These are phyloP conservation scores for Laticauda colubrina DNA, from an alignment of 2,113 vertebrate species.

Conservation along the genomic window DNA sequence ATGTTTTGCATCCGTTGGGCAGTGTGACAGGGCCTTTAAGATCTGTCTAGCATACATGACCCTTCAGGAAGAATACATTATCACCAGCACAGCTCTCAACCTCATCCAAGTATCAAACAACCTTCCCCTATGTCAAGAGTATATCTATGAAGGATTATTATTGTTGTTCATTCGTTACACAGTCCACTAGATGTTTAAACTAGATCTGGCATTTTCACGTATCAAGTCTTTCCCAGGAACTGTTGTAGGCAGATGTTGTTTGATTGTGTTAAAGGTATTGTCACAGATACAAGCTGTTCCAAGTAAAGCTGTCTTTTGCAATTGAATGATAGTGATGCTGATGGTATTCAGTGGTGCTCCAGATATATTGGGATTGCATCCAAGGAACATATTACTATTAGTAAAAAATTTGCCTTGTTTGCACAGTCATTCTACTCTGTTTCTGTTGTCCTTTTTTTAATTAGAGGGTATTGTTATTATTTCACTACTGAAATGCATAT, in stretches of 20 bases:
- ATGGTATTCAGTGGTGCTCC: not conserved
- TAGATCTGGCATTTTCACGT: not conserved
- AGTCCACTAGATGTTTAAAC: not conserved
- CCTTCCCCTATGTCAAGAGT: no score
- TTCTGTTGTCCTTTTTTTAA: not conserved
- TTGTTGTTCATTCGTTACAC: not conserved
- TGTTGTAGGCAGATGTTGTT: not conserved
- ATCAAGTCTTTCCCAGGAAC: not conserved
- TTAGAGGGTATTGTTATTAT: not conserved
- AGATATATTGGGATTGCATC: not conserved
- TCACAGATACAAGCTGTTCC: not conserved
- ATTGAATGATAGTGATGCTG: not conserved
- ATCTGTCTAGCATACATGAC: no score
- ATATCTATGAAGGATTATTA: not conserved
- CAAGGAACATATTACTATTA: not conserved
- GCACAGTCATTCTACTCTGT: not conserved
- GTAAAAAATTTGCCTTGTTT: not conserved
- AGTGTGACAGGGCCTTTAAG: no score
- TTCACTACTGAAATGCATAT: not conserved
- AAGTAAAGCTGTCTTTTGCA: not conserved
- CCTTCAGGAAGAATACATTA: no score
- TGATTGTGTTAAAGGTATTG: not conserved
- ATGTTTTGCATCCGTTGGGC: no score
- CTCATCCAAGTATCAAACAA: no score
- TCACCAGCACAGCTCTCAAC: no score